Evolutionary conservation across 2,888 invertebrate species (phyloP).

Genomic region (Psococerastis gibbosa): DNA sequence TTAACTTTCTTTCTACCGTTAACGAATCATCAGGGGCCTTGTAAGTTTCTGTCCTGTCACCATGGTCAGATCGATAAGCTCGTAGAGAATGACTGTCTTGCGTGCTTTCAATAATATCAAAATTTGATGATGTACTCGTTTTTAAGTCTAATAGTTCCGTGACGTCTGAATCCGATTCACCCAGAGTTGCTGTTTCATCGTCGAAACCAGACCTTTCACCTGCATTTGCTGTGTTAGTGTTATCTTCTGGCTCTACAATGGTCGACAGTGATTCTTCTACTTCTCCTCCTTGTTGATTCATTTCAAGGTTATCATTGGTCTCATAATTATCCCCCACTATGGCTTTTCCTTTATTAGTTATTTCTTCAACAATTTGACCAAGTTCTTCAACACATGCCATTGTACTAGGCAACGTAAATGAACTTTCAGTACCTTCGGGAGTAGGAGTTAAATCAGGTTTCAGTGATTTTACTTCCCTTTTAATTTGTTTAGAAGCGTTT

Average conservation of each 20-base stretch:
- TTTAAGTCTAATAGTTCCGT: no score
- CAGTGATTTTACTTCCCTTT: conserved; percentile 29
- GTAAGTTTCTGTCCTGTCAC: background rate
- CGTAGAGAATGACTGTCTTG: no score
- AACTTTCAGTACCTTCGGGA: conserved; percentile 25
- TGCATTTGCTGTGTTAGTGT: background rate
- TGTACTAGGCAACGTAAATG: conserved; percentile 1
- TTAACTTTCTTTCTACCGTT: no score
- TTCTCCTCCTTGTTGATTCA: background rate
- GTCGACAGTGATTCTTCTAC: background rate
- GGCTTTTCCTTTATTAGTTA: conserved; percentile 2
- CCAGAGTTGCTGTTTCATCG: no score
- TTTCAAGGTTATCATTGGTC: no score
- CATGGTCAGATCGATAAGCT: no score
- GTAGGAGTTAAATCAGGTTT: conserved; percentile 34
- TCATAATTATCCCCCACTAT: no score
- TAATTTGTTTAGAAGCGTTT: conserved; percentile 29
- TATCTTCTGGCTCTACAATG: background rate
- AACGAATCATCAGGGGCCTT: background rate
- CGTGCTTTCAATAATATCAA: no score
- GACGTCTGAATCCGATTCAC: no score
- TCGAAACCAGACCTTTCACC: no score
- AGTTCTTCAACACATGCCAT: background rate
- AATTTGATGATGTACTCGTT: no score
- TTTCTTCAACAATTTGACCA: conserved; percentile 7